Evolutionary conservation across 2,113 vertebrate genomes (phyloP), one percentile per base, ranked within the genome.

Genomic region (Nesogale talazaci): DNA sequence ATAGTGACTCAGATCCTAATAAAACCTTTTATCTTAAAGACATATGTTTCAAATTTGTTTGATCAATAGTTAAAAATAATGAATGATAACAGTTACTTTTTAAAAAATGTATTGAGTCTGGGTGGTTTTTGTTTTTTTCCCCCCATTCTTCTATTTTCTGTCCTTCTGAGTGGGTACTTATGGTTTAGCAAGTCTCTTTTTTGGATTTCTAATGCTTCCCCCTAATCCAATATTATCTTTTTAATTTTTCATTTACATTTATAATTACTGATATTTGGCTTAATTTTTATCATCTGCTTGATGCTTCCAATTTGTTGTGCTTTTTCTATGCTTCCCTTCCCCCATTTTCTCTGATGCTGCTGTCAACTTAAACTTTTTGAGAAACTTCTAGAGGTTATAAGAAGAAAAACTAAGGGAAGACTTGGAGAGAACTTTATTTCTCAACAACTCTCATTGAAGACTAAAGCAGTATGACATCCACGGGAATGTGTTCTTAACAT

Each of bases 161-260:
- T 31, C 61, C 61, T 70, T 87, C 42, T 95, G 22, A 10, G 72
- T 46, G 46, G 46, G 46, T 52, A 52, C n/a, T 63, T 90, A 29
- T 0, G 80, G 59, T 70, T 86, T 91, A 83, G 8, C 27, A 93
- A 88, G 40, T 14, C 31, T 83, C 23, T 84, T 77, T 69, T 89
- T 22, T 87, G 25, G 12, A 34, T 70, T 89, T 79, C 38, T 88
- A 90, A 38, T n/a, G 7, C 25, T 42, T 90, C 22, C 22, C 59
- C 19, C 59, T 36, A 34, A 29, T 76, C 2, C 40, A 83, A 63
- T 56, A 42, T 72, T 67, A 17, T 75, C 52, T 75, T 72, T 92
- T 86, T 89, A 76, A 70, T 76, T 89, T 36, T 72, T 40, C 78
- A 57, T 56, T 95, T 78, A 78, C 7, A 77, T 88, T 90, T 85